Conservation (phyloP, 2,113 vertebrate genomes). For the Tachysurus fulvidraco region DNA sequence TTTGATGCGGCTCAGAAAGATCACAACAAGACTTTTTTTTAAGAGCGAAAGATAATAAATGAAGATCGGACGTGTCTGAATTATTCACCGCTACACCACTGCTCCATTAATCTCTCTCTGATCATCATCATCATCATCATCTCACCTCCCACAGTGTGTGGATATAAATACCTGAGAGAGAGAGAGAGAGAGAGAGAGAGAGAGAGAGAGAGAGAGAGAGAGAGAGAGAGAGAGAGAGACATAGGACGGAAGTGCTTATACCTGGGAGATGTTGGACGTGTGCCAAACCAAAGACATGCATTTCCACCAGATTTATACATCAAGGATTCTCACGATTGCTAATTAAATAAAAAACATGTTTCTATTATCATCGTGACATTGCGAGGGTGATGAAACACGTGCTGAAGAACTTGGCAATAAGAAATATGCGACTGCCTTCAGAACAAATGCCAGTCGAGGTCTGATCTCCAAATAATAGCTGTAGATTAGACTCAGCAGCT, state of each 20-base stretch:
- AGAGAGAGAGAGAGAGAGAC: neutral
- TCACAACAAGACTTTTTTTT: neutral
- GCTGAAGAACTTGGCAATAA: neutral
- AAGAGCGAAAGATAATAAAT: constrained; percentile 35
- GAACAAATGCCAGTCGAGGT: neutral
- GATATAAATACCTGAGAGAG: constrained; percentile 39
- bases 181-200: neutral
- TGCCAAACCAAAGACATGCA: neutral
- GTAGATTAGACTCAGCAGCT: neutral
- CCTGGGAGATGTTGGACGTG: neutral
- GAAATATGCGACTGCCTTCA: neutral
- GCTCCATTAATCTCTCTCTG: constrained; percentile 44
- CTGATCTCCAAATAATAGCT: neutral
- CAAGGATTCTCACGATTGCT: neutral
- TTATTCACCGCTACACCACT: constrained; percentile 51
- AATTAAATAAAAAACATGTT: neutral
- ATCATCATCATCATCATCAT: constrained; percentile 33
- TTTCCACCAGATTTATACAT: neutral
- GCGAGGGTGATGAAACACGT: neutral
- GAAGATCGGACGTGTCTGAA: constrained; percentile 36
- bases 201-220: neutral
- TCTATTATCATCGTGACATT: neutral
- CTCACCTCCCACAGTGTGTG: constrained; percentile 28
- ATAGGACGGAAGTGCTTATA: too few species aligned
- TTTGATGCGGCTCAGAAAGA: neutral